Percentiles rank a stretch among this genome's conserved stretches.
Evolutionary conservation across 2,888 invertebrate species (phyloP).

Genomic region (Cerastis leucographa): DNA sequence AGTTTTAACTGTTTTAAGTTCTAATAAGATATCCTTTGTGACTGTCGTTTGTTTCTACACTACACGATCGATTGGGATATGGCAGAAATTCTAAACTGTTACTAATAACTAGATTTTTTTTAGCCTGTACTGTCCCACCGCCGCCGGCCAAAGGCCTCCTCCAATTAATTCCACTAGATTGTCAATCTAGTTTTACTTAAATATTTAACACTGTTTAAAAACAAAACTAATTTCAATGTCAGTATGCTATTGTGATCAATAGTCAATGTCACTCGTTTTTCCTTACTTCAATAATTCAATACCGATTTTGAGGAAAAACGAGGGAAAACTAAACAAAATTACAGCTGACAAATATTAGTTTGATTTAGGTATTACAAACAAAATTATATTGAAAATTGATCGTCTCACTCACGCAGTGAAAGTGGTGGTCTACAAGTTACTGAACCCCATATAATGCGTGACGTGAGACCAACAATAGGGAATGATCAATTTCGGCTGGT

Average conservation of each 20-base stretch:
- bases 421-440: background rate
- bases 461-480: background rate
- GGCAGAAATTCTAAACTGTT: background rate
- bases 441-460: background rate
- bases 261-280: conserved; percentile 46
- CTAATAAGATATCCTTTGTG: background rate
- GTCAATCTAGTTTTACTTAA: conserved; percentile 7
- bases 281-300: conserved; percentile 38
- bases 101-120: background rate
- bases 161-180: background rate
- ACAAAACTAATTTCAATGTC: conserved; percentile 22
- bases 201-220: conserved; percentile 16
- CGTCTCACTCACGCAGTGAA: background rate
- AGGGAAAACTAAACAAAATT: conserved; percentile 27
- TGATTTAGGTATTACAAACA: conserved; percentile 7
- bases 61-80: background rate
- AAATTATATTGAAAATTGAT: conserved; percentile 7
- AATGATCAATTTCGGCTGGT: too few species aligned
- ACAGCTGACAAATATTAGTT: conserved; percentile 10
- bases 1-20: too few species aligned
- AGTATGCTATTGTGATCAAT: conserved; percentile 15
- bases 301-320: conserved; percentile 38
- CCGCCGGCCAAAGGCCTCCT: background rate
- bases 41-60: background rate
- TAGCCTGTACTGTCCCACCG: background rate